Conservation (phyloP, 2,113 vertebrate species). For the Cavia porcellus region DNA sequence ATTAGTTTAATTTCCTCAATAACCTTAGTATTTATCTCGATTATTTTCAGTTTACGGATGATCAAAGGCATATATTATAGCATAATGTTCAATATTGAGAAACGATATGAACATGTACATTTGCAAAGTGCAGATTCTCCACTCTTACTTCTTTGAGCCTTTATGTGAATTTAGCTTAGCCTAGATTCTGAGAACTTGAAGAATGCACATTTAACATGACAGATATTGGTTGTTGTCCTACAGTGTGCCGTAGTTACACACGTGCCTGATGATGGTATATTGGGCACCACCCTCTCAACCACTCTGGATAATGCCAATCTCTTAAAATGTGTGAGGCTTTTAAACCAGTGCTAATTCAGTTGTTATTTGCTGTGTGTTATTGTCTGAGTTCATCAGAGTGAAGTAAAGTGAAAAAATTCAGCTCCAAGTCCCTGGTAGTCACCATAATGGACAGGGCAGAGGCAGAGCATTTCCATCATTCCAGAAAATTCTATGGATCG, state of each 20-base stretch:
- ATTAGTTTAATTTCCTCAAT: neutral
- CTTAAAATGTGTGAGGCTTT: neutral
- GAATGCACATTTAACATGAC: neutral
- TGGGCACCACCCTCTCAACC: neutral
- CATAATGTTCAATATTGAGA: neutral
- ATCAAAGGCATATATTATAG: neutral
- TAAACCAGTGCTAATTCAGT: too few relatives aligned
- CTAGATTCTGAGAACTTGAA: neutral
- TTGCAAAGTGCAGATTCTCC: neutral
- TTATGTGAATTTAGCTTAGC: neutral
- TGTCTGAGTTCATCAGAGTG: neutral
- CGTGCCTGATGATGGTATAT: too few relatives aligned
- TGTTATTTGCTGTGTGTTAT: neutral
- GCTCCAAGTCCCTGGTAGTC: neutral
- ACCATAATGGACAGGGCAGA: neutral
- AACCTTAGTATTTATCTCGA: neutral
- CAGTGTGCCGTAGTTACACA: neutral
- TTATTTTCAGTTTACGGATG: neutral
- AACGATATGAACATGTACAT: neutral
- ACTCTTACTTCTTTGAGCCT: neutral
- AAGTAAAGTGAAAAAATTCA: neutral
- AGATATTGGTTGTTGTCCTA: neutral
- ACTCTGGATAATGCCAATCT: neutral
- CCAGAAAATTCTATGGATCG: neutral
- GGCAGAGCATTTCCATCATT: neutral